phyloP scores from a whole-genome alignment of 2,113 vertebrate genomes.

The Kryptolebias marmoratus region DNA sequence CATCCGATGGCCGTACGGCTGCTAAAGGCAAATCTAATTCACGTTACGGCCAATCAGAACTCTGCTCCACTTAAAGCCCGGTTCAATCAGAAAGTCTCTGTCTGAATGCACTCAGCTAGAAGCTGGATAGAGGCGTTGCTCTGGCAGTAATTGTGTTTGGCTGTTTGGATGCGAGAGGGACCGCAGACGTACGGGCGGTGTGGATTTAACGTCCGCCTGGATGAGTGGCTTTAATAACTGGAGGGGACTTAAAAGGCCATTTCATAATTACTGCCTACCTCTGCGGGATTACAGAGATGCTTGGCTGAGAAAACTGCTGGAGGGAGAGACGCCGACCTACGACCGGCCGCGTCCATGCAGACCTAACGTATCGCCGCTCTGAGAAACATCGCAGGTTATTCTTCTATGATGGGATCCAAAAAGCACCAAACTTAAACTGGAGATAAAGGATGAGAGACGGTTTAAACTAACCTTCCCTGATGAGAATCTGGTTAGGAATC shows the following conservation, averaged over 20 bases:
- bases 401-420: background rate
- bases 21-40: slow-evolving; percentile 42
- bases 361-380: background rate
- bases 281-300: slow-evolving; percentile 51
- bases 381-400: background rate
- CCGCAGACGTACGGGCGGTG: slow-evolving; percentile 48
- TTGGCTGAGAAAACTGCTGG: slow-evolving; percentile 8
- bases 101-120: slow-evolving; percentile 50
- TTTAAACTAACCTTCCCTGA: too few species aligned
- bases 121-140: slow-evolving; percentile 47
- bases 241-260: slow-evolving; percentile 73
- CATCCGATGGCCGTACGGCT: slow-evolving; percentile 6
- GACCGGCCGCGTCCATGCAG: background rate
- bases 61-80: slow-evolving; percentile 48
- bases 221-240: slow-evolving; percentile 68
- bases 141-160: slow-evolving; percentile 65
- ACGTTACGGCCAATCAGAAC: slow-evolving; percentile 47
- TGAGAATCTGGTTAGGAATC: too few species aligned
- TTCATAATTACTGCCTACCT: slow-evolving; percentile 76
- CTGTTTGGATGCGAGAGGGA: slow-evolving; percentile 55
- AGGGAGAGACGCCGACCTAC: slow-evolving; percentile 5
- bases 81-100: slow-evolving; percentile 40
- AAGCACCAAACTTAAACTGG: background rate
- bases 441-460: too few species aligned
- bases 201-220: slow-evolving; percentile 52